Evolutionary conservation across 2,888 invertebrate species (phyloP).

Genomic region (Heliconius ismenius): DNA sequence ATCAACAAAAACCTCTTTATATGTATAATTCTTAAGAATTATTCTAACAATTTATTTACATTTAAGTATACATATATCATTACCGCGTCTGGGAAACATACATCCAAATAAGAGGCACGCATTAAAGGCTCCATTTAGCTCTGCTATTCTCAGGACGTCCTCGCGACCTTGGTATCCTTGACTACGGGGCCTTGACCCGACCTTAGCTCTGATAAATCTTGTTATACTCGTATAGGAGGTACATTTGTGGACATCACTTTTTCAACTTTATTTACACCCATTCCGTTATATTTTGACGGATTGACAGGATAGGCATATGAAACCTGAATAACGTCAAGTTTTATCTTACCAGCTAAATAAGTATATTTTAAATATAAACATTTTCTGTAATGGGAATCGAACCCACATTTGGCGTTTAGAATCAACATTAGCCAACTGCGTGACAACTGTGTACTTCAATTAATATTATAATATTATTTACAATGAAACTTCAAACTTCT

Average conservation of each 20-base stretch:
- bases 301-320: not conserved
- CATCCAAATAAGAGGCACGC: conserved; percentile 14
- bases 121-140: conserved; percentile 3
- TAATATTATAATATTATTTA: too few relatives aligned
- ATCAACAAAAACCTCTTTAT: too few relatives aligned
- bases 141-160: conserved; percentile 18
- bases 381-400: not conserved
- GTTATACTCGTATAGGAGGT: not conserved
- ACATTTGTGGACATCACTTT: not conserved
- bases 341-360: too few relatives aligned
- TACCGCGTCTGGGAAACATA: not conserved
- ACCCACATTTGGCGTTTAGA: not conserved
- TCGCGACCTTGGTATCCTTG: conserved; percentile 20
- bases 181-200: conserved; percentile 12
- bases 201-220: not conserved
- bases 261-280: not conserved
- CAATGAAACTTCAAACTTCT: not conserved
- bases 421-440: not conserved
- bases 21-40: not conserved
- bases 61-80: not conserved
- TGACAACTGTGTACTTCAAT: not conserved
- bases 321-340: too few relatives aligned
- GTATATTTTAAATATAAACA: too few relatives aligned
- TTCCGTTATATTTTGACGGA: not conserved
- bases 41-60: not conserved